Conservation (phyloP, 2,797 vertebrate genomes). For the Parauchenoglanis ngamensis region DNA sequence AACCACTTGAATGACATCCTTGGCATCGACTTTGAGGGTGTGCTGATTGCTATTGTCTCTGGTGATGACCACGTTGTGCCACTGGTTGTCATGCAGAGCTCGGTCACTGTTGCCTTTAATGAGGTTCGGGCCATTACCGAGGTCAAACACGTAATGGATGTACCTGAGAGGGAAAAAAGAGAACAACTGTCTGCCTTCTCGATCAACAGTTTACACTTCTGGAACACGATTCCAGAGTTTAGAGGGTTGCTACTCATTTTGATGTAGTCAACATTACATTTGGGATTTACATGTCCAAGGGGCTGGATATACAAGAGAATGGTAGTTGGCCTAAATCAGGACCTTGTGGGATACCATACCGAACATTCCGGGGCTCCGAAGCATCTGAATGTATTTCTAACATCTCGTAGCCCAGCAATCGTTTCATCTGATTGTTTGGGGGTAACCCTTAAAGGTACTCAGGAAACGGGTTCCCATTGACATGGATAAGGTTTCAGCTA, state of each 20-base stretch:
- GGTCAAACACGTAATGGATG: conserved; percentile 95
- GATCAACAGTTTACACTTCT: too few species aligned
- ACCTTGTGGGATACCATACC: not conserved
- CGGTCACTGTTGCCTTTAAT: conserved; percentile 95
- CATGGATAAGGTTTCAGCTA: not conserved
- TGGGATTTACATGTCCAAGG: not conserved
- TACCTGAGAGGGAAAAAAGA: conserved; percentile 68
- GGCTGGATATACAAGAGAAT: not conserved
- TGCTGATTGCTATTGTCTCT: conserved; percentile 97
- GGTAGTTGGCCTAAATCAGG: not conserved
- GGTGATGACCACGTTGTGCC: conserved; percentile 97
- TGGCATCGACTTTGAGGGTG: conserved; percentile 92
- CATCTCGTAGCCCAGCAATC: too few species aligned
- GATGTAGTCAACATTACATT: not conserved
- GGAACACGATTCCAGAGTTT: too few species aligned
- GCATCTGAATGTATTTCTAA: not conserved
- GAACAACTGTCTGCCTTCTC: conserved; percentile 53
- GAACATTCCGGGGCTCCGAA: not conserved
- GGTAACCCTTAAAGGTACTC: too few species aligned
- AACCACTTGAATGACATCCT: conserved; percentile 90
- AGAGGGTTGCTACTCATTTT: too few species aligned
- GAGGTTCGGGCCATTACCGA: conserved; percentile 95
- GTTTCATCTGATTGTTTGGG: not conserved
- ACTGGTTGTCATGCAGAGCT: conserved; percentile 96
- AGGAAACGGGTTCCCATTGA: not conserved